These are phyloP conservation scores for Panzeria rudis DNA, from an alignment of 2,888 invertebrate genomes.

Conservation along the genomic window DNA sequence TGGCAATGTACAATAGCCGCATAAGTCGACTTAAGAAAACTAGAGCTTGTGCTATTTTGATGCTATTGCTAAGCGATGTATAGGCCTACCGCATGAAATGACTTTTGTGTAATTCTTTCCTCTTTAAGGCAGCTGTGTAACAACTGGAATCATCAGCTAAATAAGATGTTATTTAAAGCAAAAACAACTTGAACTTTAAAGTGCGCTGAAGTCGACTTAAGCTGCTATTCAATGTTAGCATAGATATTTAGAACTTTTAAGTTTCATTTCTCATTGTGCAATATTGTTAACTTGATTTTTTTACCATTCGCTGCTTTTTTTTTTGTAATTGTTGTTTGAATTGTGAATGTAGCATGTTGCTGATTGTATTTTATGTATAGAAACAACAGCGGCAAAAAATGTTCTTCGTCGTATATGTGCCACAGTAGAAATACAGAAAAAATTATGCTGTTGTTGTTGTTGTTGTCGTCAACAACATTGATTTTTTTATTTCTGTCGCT, in stretches of 20 bases:
- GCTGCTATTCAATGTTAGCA: no score
- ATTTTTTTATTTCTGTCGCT: conserved; percentile 50
- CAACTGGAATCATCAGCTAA: no score
- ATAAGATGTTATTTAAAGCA: no score
- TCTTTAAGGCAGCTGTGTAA: no score
- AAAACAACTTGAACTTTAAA: no score
- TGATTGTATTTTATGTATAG: conserved; percentile 47
- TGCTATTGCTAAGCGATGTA: no score
- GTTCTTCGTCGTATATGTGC: conserved; percentile 42
- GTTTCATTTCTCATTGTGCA: conserved; percentile 35
- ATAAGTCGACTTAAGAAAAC: no score
- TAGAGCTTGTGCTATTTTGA: no score
- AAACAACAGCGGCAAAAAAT: conserved; percentile 30
- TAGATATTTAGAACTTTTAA: not conserved
- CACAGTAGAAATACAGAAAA: conserved; percentile 48
- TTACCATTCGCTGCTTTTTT: conserved; percentile 21
- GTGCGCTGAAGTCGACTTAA: no score
- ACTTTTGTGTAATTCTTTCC: no score
- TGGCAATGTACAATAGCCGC: no score
- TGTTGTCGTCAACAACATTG: conserved; percentile 51
- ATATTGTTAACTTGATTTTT: conserved; percentile 57
- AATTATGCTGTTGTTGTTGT: conserved; percentile 13
- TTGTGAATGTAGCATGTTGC: conserved; percentile 62
- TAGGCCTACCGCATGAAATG: no score
- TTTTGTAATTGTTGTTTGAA: conserved; percentile 30